These are phyloP conservation scores for Oxytorus armatus DNA, from an alignment of 2,888 invertebrate genomes.

Conservation along the genomic window DNA sequence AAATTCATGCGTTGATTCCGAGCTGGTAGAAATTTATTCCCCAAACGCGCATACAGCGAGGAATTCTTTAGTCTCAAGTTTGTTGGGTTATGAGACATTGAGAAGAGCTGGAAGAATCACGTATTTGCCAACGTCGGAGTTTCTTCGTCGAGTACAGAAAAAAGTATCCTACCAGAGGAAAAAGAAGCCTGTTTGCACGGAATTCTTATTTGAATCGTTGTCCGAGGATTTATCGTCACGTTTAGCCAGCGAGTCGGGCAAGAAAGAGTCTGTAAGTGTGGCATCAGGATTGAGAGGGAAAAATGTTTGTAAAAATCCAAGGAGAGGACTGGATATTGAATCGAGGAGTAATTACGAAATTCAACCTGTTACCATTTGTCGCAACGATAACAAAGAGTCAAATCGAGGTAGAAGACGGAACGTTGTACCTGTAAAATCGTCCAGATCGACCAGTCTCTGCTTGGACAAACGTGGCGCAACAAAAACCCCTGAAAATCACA, in stretches of 20 bases:
- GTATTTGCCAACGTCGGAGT: conserved; percentile 78
- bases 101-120: conserved; percentile 74
- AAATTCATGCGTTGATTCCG: conserved; percentile 60
- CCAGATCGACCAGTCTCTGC: not conserved
- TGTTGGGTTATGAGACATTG: conserved; percentile 74
- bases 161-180: conserved; percentile 62
- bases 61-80: conserved; percentile 2
- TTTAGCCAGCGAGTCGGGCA: not conserved
- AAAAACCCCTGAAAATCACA: not conserved
- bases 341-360: not conserved
- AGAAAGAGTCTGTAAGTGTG: not conserved
- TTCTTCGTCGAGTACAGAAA: conserved; percentile 74
- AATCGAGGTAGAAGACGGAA: not conserved
- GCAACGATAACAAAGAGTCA: too few relatives aligned
- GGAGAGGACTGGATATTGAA: not conserved
- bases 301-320: too few relatives aligned
- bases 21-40: conserved; percentile 43
- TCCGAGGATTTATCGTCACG: not conserved
- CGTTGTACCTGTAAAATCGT: not conserved
- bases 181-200: conserved; percentile 22
- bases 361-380: too few relatives aligned
- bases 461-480: not conserved
- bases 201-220: conserved; percentile 6
- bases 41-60: conserved; percentile 4
- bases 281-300: not conserved